Percentiles rank a stretch among this genome's conserved stretches.
phyloP scores from a whole-genome alignment of 1,140 invertebrate genomes.

The Solenopsis invicta region DNA sequence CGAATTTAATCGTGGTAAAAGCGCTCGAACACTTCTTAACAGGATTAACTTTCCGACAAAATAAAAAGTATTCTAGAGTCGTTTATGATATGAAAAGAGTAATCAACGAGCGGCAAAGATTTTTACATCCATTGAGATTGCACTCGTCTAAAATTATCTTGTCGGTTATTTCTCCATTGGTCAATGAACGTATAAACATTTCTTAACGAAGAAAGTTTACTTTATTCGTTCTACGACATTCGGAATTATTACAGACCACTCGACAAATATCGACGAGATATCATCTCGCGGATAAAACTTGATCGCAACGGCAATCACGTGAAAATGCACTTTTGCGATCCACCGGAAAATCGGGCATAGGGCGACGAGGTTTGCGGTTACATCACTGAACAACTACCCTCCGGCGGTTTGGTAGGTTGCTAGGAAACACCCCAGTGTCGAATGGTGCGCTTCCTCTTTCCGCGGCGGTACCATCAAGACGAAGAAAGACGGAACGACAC shows the following conservation, averaged over 20 bases:
- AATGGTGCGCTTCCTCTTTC: conserved; percentile 70
- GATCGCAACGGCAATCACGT: background rate
- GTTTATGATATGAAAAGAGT: background rate
- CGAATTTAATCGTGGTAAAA: conserved; percentile 30
- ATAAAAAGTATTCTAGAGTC: background rate
- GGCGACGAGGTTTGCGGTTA: conserved; percentile 65
- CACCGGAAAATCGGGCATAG: conserved; percentile 46
- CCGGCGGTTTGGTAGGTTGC: conserved; percentile 80
- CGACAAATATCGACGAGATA: background rate
- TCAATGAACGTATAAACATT: too few relatives aligned
- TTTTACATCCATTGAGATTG: conserved; percentile 33
- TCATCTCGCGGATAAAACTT: background rate
- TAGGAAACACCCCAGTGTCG: conserved; percentile 82
- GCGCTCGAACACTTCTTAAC: conserved; percentile 10
- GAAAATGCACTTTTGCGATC: conserved; percentile 1
- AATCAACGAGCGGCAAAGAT: background rate
- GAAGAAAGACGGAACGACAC: conserved; percentile 61
- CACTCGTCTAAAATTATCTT: background rate
- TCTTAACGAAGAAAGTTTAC: background rate
- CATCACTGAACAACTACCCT: conserved; percentile 78
- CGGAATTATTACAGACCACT: background rate
- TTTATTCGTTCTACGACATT: background rate
- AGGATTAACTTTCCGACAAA: conserved; percentile 13
- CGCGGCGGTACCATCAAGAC: conserved; percentile 28
- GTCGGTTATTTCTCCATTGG: background rate